These are phyloP conservation scores for Lycodopsis pacificus DNA, from an alignment of 2,797 vertebrate species.

Conservation along the genomic window DNA sequence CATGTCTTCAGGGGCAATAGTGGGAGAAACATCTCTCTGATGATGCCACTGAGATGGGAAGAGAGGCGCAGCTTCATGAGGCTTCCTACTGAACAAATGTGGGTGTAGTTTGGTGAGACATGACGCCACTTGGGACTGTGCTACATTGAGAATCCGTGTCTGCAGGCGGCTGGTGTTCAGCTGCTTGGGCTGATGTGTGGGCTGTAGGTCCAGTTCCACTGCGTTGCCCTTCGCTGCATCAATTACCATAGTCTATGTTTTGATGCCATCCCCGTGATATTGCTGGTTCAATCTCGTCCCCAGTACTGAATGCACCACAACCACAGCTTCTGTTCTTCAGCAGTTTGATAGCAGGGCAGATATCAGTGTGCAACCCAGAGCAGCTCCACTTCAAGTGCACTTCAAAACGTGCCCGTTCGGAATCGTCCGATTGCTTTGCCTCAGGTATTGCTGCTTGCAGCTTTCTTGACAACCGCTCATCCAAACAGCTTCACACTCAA, in stretches of 20 bases:
- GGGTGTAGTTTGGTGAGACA: neutral
- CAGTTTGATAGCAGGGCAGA: neutral
- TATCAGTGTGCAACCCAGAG: neutral
- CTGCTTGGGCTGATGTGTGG: neutral
- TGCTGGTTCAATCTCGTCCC: neutral
- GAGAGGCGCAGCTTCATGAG: neutral
- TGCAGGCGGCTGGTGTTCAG: neutral
- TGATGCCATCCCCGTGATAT: neutral
- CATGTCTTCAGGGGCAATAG: neutral
- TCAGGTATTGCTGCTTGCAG: neutral
- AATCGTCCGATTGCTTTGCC: neutral
- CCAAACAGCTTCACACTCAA: neutral
- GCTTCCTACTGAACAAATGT: constrained; percentile 1
- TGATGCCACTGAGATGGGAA: neutral
- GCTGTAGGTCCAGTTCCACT: neutral
- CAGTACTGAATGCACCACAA: neutral
- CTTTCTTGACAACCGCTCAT: neutral
- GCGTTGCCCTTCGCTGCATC: neutral
- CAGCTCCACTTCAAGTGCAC: neutral
- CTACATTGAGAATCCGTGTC: neutral
- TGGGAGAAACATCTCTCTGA: neutral
- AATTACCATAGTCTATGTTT: neutral
- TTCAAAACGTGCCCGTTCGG: neutral
- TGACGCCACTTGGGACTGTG: neutral
- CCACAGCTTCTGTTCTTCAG: neutral